Percentiles rank a stretch among this genome's conserved stretches.
Conservation (phyloP, 2,113 vertebrate genomes). For the Alethe diademata region DNA sequence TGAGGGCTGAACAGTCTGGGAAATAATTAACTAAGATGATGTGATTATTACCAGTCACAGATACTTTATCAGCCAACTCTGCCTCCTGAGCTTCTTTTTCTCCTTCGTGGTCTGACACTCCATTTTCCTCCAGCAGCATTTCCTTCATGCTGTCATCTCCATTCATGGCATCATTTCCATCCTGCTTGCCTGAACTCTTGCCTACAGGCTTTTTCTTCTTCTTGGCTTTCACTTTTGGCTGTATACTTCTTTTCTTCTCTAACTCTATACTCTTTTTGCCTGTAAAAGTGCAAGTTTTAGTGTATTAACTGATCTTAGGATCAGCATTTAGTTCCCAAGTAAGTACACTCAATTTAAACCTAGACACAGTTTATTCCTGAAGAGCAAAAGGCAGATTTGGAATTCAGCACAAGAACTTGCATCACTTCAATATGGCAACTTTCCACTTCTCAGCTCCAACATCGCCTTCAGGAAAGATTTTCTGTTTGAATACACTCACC, state of each 20-base stretch:
- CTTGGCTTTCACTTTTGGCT: constrained; percentile 80
- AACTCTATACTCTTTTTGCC: constrained; percentile 88
- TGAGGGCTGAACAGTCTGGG: neutral
- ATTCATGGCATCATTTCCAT: constrained; percentile 43
- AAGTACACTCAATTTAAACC: neutral
- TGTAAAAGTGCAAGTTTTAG: constrained; percentile 49
- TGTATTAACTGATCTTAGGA: neutral
- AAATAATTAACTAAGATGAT: neutral
- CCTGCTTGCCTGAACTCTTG: constrained; percentile 36
- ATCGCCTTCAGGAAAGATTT: neutral
- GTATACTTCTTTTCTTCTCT: constrained; percentile 81
- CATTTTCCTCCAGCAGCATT: constrained; percentile 54
- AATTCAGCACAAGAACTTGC: neutral
- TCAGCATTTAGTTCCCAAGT: neutral
- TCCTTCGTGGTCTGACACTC: constrained; percentile 72
- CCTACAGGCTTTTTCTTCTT: constrained; percentile 80
- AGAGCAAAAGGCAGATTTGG: neutral
- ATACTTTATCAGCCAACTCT: neutral
- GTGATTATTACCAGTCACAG: constrained; percentile 41
- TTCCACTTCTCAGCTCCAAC: neutral
- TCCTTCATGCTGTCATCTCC: constrained; percentile 62
- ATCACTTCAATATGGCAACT: neutral
- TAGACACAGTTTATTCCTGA: neutral
- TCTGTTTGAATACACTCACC: constrained; percentile 67
- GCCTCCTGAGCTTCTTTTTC: constrained; percentile 65